Base-by-base conservation (phyloP, 2,113 vertebrate genomes). In the Amblyornis subalaris region DNA sequence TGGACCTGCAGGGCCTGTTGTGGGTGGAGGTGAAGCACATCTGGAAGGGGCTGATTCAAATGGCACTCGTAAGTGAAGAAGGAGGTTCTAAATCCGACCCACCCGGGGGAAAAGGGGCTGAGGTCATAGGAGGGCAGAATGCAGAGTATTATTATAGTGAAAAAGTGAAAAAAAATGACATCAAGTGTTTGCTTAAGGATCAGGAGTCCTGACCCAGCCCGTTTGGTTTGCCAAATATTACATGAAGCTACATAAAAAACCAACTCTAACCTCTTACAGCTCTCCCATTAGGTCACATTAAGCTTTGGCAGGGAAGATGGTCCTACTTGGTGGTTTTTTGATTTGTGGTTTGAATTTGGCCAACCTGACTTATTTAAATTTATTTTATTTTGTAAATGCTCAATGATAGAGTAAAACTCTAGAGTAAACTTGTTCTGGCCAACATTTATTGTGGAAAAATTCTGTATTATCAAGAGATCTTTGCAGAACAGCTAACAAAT, bases 341-440 rank as follows among this genome's bases (percentile, higher is more conserved):
- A 98, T 97, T 97, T 98, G 98, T 97, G 98, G 98, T 98, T 98
- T 97, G 96, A 93, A 96, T 97, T 98, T 98, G 97, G 97, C 97
- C 97, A 96, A 96, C 96, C 76, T 96, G 86, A 47, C 91, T 94
- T 97, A 91, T 97, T 98, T 96, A 97, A 97, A 98, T 97, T 97
- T 97, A 97, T 98, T 98, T 98, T 98, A 97, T 97, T 98, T 97
- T 98, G 97, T 90, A 97, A 98, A 97, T 72, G 92, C 95, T 97
- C 97, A 96, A 89, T 97, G 97, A 98, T 97, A 96, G 93, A 95
- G 96, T 97, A 97, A 97, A 97, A 96, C 96, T 97, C 96, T 96
- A 95, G 96, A 97, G 97, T 95, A 96, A 96, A 97, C 95, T 96
- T 94, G 95, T 95, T 94, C 97, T 98, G 84, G 97, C 97, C 95